Base-by-base conservation (phyloP, 1,140 invertebrate genomes). In the Copidosoma floridanum region DNA sequence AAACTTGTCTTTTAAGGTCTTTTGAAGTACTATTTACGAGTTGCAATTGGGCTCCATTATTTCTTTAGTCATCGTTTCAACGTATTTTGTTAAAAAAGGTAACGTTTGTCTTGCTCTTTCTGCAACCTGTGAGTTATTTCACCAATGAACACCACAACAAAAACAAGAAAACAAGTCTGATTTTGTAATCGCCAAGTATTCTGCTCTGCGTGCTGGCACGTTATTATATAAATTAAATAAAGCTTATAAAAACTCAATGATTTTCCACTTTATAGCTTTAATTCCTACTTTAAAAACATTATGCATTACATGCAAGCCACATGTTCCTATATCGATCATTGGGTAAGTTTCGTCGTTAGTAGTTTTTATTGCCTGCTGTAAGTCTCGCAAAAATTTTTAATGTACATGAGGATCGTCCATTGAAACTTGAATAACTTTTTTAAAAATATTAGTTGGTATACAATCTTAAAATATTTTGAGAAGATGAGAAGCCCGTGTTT, bases 81-180 rank as follows among this genome's bases (percentile, higher is more conserved):
- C 23, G 14, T 46, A 66, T 26, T 60, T 59, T 27, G 1, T 21
- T 4, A 68, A 32, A 51, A 57, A 24, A 14, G 63, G 62, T 14
- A 69, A n/a, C 26, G 67, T 61, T 11, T 21, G 32, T 7, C 56
- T 50, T 41, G 68, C 68, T 59, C 65, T 58, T 27, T 54, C 48
- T 38, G 57, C 64, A 11, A 69, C 70, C 16, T 6, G 38, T 29
- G 40, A 44, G 43, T 70, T 68, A 57, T 67, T 63, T n/a, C 68
- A 27, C 68, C 69, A 71, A 44, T 65, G 52, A 5, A 66, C 50
- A 14, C 54, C 29, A 47, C 66, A 71, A 61, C 68, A 71, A 32
- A 68, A 64, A 11, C 53, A 24, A n/a, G 68, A 65, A 35, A 70
- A 68, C 41, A 61, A n/a, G 10, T 24, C 20, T n/a, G 57, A 66